phyloP scores from a whole-genome alignment of 2,797 vertebrate species.

The Falco columbarius region DNA sequence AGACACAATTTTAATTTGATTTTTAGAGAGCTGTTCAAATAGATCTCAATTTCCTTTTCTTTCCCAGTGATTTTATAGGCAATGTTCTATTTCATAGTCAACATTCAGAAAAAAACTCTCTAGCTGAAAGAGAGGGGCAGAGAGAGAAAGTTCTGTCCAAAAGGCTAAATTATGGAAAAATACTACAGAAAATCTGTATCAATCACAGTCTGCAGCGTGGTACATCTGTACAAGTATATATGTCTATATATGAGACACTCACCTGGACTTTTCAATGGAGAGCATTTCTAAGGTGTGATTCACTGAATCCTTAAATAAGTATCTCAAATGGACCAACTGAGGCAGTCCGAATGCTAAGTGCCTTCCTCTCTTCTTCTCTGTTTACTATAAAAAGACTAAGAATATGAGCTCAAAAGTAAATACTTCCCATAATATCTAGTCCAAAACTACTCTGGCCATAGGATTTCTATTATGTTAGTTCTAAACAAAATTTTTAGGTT shows the following conservation, averaged over 20 bases:
- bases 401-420: background rate
- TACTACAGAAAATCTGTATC: background rate
- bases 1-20: background rate
- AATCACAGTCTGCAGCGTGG: background rate
- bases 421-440: background rate
- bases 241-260: background rate
- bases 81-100: background rate
- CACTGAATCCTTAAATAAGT: background rate
- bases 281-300: background rate
- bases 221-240: background rate
- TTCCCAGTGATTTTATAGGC: background rate
- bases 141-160: background rate
- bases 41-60: background rate
- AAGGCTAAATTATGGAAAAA: background rate
- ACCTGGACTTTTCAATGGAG: background rate
- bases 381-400: background rate
- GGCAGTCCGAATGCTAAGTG: background rate
- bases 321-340: background rate
- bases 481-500: background rate
- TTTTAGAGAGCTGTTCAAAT: background rate
- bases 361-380: background rate
- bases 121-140: background rate
- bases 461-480: background rate
- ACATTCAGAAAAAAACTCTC: background rate
- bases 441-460: background rate